Conservation (phyloP, 1,140 invertebrate genomes). For the Trichonephila clavata region DNA sequence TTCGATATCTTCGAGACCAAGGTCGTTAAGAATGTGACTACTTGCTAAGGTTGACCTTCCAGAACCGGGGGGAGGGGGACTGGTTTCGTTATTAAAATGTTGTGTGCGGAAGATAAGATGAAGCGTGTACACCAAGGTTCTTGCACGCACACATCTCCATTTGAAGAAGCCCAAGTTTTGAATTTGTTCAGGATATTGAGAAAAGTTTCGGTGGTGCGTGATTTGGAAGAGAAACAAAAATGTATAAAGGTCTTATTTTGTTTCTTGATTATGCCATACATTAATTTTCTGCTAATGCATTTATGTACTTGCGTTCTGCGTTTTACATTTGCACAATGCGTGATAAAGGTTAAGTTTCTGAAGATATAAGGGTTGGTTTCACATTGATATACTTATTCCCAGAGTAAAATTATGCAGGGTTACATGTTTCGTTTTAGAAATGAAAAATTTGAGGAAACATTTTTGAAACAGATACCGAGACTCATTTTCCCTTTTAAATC, state of each 20-base stretch:
- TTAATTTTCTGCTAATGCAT: no score
- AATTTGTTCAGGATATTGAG: not conserved
- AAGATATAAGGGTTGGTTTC: no score
- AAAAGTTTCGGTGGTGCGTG: not conserved
- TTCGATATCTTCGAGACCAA: not conserved
- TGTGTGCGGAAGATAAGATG: not conserved
- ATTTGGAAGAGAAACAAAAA: not conserved
- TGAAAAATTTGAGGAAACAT: no score
- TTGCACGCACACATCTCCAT: not conserved
- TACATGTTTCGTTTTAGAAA: no score
- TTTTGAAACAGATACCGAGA: no score
- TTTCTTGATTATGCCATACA: no score
- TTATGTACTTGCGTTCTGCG: no score
- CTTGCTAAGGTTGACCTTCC: not conserved
- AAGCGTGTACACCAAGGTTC: not conserved
- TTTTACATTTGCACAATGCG: no score
- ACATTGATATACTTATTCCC: no score
- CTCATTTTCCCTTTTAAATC: no score
- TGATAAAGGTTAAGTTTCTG: no score
- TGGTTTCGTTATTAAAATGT: conserved; percentile 2
- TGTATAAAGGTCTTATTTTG: not conserved
- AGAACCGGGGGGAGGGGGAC: not conserved
- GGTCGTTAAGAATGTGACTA: not conserved
- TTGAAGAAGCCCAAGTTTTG: not conserved
- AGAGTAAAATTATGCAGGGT: no score